Base-by-base conservation (phyloP, 2,797 vertebrate species). In the Nothura maculosa region DNA sequence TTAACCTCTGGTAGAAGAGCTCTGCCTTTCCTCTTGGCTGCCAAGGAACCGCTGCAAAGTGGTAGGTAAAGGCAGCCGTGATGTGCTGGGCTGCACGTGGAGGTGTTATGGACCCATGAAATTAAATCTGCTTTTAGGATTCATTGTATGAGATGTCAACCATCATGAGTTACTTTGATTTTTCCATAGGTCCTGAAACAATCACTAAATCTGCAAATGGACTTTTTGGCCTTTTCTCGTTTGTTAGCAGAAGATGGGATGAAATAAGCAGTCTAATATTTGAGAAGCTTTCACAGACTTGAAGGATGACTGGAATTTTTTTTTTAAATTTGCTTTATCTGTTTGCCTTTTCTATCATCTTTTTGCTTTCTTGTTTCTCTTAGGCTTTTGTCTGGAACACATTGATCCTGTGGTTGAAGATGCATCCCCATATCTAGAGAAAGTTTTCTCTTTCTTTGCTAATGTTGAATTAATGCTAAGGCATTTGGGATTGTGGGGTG, bases 381-480 rank as follows among this genome's bases (percentile, higher is more conserved):
- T 89, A 82, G 47, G 77, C 73, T 94, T 93, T 86, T 15, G 64
- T 97, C 95, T 96, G 84, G 87, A 13, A 4, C 36, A 32, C 73
- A 36, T 81, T 93, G 88, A 75, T 69, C 68, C 72, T 92, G 63
- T 89, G 34, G 25, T 89, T 89, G 57, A 91, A 45, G 18, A 34
- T 43, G 10, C 2, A 87, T 66, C n/a, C 30, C 84, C 15, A 22
- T 67, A 15, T 76, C 45, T 34, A 81, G 70, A 69, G 48, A 32
- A 88, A 32, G 52, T 55, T 63, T 80, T 63, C 30, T 72, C 55
- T 30, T 90, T 88, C 89, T 91, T 87, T 45, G 7, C 64, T 63
- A 68, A 90, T 77, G 43, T 90, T 95, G 93, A 96, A 93, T 94
- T 81, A 74, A 47, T 90, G 60, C 57, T 86, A 70, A 84, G 74